Conservation (phyloP, 1,140 invertebrate species). For the Thaumetopoea pityocampa region DNA sequence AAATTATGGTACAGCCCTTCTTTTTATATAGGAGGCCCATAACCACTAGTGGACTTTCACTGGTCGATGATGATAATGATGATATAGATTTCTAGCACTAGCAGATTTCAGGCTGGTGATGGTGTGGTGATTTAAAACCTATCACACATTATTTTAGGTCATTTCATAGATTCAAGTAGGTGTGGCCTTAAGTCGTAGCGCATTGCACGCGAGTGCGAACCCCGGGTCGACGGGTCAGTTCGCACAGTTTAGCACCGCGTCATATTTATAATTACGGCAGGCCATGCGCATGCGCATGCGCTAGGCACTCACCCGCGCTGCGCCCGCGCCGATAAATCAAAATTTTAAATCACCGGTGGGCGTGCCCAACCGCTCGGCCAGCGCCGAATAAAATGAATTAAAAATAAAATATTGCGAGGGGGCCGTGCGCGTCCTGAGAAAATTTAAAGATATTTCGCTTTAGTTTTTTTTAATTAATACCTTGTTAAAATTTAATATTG, state of each 20-base stretch:
- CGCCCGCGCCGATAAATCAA: conserved; percentile 66
- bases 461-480: conserved; percentile 76
- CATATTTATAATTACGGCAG: conserved; percentile 67
- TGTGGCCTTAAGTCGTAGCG: conserved; percentile 13
- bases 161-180: too few relatives aligned
- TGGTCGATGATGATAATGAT: too few relatives aligned
- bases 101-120: too few relatives aligned
- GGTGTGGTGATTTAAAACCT: too few relatives aligned
- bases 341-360: conserved; percentile 74
- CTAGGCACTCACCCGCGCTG: conserved; percentile 38
- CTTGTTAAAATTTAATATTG: conserved; percentile 76
- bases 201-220: conserved; percentile 31
- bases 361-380: conserved; percentile 50
- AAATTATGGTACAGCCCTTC: too few relatives aligned
- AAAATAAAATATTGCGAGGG: conserved; percentile 66
- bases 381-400: conserved; percentile 73
- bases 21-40: too few relatives aligned
- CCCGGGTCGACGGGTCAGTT: conserved; percentile 50
- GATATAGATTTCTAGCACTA: too few relatives aligned
- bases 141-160: too few relatives aligned
- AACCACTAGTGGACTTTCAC: too few relatives aligned
- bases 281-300: conserved; percentile 35
- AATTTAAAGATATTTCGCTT: conserved; percentile 72
- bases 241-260: conserved; percentile 69
- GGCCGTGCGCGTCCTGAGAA: conserved; percentile 62